phyloP scores from a whole-genome alignment of 2,888 invertebrate genomes.

The Encarsia formosa region DNA sequence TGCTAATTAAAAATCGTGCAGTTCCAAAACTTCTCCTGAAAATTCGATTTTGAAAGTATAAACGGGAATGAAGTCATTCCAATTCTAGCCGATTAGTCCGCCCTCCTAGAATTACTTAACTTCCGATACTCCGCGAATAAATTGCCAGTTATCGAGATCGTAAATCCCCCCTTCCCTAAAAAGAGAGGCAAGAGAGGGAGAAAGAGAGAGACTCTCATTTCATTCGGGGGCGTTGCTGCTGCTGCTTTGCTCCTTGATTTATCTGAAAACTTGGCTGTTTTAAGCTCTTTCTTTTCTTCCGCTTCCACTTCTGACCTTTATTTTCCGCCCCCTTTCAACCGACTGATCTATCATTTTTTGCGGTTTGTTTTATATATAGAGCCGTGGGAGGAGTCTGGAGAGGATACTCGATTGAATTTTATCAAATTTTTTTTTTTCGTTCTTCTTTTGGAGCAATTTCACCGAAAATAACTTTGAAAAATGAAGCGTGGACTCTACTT shows the following conservation, averaged over 20 bases:
- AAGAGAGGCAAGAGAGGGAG: conserved; percentile 23
- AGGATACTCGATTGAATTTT: too few species aligned
- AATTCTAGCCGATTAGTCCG: too few species aligned
- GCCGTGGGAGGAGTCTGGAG: too few species aligned
- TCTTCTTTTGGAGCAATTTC: too few species aligned
- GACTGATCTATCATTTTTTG: conserved; percentile 16
- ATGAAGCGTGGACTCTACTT: too few species aligned
- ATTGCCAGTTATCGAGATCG: conserved; percentile 39
- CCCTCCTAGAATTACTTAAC: conserved; percentile 15
- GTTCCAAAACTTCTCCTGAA: too few species aligned
- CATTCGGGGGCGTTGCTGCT: conserved; percentile 27
- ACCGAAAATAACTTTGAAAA: too few species aligned
- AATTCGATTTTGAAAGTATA: too few species aligned
- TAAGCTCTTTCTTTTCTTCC: conserved; percentile 16
- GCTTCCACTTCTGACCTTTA: not conserved
- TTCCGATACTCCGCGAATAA: conserved; percentile 34
- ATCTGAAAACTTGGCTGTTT: conserved; percentile 34
- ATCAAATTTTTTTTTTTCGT: too few species aligned
- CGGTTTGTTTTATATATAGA: too few species aligned
- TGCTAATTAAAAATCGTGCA: too few species aligned
- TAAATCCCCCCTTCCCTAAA: conserved; percentile 32
- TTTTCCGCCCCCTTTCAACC: not conserved
- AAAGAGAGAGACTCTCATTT: conserved; percentile 12
- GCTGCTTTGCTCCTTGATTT: conserved; percentile 32
- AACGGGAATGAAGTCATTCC: too few species aligned